Conservation (phyloP, 2,797 vertebrate species). For the Fistularia tabacaria region DNA sequence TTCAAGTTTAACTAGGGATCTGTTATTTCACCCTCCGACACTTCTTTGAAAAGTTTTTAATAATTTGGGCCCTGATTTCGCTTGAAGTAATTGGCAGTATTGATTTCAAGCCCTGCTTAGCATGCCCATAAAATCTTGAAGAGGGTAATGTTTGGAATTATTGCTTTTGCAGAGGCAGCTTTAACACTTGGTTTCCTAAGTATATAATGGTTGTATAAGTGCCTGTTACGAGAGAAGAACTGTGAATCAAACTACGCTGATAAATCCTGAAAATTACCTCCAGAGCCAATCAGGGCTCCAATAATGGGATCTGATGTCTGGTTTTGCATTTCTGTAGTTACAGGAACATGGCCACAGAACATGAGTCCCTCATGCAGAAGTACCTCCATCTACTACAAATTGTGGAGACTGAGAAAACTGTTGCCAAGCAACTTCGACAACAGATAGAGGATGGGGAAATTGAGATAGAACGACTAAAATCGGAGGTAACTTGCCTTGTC, state of each 20-base stretch:
- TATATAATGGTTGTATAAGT: constrained; percentile 20
- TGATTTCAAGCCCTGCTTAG: constrained; percentile 7
- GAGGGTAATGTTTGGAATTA: constrained; percentile 17
- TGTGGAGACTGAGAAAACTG: constrained; percentile 96
- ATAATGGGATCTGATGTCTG: constrained; percentile 46
- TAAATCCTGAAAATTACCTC: constrained; percentile 36
- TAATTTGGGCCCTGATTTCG: neutral
- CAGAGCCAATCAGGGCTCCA: constrained; percentile 32
- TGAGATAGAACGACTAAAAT: constrained; percentile 95
- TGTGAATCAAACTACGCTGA: constrained; percentile 34
- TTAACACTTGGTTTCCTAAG: constrained; percentile 23
- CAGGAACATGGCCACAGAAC: constrained; percentile 94
- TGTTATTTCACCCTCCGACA: too few species aligned
- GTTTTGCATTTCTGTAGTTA: constrained; percentile 77
- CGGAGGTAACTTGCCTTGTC: constrained; percentile 81
- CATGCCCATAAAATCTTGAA: constrained; percentile 2
- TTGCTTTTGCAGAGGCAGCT: constrained; percentile 17
- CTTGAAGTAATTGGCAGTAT: constrained; percentile 1
- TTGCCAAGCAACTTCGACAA: constrained; percentile 97
- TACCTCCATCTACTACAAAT: constrained; percentile 98
- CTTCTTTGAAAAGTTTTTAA: too few species aligned
- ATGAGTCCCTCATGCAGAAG: constrained; percentile 97
- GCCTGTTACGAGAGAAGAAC: constrained; percentile 16
- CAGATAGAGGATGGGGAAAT: constrained; percentile 98
- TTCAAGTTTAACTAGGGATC: too few species aligned